Evolutionary conservation across 2,797 vertebrate species (phyloP).

Genomic region (Chelidonichthys spinosus): DNA sequence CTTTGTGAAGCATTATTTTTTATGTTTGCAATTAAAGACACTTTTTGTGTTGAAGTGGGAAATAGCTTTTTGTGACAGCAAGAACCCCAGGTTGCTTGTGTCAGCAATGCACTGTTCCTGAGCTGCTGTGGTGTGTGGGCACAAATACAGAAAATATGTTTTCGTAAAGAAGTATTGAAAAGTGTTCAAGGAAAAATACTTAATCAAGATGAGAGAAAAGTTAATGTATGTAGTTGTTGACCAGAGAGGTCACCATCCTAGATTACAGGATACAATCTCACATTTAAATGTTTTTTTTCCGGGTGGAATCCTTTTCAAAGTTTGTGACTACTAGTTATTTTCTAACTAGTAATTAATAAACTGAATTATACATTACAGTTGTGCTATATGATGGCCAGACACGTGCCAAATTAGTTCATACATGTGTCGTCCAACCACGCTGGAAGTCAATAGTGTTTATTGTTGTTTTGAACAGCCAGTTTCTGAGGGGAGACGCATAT

Average conservation of each 20-base stretch:
- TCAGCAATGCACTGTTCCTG: not conserved
- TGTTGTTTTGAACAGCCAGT: no score
- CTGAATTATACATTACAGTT: no score
- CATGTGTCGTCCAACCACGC: no score
- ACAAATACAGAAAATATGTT: not conserved
- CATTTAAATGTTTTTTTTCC: not conserved
- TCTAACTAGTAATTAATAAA: no score
- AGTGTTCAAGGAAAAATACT: not conserved
- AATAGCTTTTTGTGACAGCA: not conserved
- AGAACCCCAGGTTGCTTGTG: not conserved
- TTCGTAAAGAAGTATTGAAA: not conserved
- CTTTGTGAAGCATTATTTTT: no score
- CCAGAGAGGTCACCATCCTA: not conserved
- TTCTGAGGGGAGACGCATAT: no score
- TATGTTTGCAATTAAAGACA: not conserved
- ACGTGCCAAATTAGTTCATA: no score
- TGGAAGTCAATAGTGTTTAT: no score
- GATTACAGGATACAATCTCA: not conserved
- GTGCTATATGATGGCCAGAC: no score
- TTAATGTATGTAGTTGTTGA: not conserved
- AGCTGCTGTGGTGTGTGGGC: not conserved
- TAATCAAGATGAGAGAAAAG: not conserved
- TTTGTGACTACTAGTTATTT: no score
- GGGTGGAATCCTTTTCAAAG: no score
- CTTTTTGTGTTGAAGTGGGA: not conserved